phyloP scores from a whole-genome alignment of 2,797 vertebrate species.

The Takifugu rubripes region DNA sequence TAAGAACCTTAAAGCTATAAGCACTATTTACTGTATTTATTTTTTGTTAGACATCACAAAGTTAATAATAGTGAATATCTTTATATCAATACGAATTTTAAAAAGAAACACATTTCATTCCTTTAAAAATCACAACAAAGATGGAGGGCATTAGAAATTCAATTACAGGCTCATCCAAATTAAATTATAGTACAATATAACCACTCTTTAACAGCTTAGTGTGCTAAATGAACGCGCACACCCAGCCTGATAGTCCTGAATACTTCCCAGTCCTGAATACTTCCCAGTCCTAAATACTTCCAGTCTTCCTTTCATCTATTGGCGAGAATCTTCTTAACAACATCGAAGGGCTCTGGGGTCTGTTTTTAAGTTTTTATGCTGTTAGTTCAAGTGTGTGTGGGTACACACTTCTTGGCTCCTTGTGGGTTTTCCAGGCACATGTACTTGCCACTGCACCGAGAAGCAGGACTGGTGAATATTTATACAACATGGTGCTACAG shows the following conservation, averaged over 20 bases:
- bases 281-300: constrained; percentile 3
- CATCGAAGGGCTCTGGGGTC: constrained; percentile 36
- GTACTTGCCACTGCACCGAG: constrained; percentile 50
- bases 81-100: too few relatives aligned
- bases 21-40: too few relatives aligned
- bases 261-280: constrained; percentile 37
- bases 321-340: constrained; percentile 48
- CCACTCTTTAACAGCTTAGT: background rate
- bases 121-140: background rate
- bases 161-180: background rate
- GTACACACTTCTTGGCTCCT: constrained; percentile 24
- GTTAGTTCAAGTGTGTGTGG: constrained; percentile 22
- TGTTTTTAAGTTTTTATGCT: constrained; percentile 47
- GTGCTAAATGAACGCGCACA: background rate
- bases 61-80: too few relatives aligned
- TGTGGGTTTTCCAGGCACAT: constrained; percentile 51
- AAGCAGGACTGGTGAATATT: constrained; percentile 59
- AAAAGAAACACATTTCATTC: background rate
- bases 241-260: background rate
- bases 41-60: too few relatives aligned
- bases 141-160: background rate
- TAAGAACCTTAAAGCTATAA: too few relatives aligned
- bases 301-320: constrained; percentile 46
- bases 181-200: constrained; percentile 4
- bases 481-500: constrained; percentile 46